phyloP scores from a whole-genome alignment of 2,797 vertebrate species.

The Ceryle rudis region DNA sequence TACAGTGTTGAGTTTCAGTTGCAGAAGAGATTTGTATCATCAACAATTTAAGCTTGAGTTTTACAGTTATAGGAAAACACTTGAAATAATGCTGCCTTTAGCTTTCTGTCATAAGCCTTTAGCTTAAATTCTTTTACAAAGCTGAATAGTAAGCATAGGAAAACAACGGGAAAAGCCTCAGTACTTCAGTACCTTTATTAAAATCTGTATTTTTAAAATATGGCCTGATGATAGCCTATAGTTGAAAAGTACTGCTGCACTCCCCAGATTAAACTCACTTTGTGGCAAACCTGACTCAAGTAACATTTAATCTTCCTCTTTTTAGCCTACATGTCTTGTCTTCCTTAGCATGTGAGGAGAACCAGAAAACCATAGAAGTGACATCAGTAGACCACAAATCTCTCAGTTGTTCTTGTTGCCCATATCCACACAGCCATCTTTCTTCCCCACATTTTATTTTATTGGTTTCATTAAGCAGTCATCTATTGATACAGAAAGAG shows the following conservation, averaged over 20 bases:
- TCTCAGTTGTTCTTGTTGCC: not conserved
- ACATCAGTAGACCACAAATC: not conserved
- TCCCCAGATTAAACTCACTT: not conserved
- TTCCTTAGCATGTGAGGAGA: not conserved
- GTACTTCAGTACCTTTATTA: not conserved
- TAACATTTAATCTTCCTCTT: not conserved
- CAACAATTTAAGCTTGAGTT: not conserved
- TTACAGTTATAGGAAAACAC: not conserved
- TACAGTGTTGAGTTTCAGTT: not conserved
- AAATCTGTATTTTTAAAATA: not conserved
- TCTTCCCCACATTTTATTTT: not conserved
- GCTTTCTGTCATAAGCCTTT: not conserved
- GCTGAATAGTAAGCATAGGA: not conserved
- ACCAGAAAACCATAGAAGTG: not conserved
- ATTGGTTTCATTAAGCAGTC: not conserved
- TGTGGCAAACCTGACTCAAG: not conserved
- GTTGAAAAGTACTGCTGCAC: not conserved
- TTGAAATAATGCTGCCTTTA: not conserved
- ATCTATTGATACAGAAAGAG: not conserved
- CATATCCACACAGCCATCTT: not conserved
- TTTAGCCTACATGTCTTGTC: not conserved
- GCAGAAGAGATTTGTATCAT: not conserved
- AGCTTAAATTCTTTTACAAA: not conserved
- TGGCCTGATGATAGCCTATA: not conserved
- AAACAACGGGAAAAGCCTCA: not conserved